These are phyloP conservation scores for Zalophus californianus DNA, from an alignment of 2,797 vertebrate species.

Conservation along the genomic window DNA sequence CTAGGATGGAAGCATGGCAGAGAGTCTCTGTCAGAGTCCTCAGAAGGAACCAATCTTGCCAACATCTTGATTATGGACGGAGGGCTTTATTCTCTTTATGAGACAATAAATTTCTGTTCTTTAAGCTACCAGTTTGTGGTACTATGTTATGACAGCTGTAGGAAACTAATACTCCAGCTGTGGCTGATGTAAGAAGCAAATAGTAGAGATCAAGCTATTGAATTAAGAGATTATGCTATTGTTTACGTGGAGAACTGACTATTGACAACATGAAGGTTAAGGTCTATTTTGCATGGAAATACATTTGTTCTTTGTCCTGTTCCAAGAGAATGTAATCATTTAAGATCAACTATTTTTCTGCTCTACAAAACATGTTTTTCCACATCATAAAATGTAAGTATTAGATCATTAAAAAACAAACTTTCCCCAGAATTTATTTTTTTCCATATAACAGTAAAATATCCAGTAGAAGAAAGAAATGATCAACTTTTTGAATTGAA, in stretches of 20 bases:
- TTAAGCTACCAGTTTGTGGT: background rate
- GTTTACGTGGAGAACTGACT: slow-evolving; percentile 12
- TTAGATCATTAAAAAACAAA: background rate
- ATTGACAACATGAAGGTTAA: background rate
- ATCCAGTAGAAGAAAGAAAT: background rate
- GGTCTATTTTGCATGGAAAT: background rate
- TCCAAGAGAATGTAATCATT: slow-evolving; percentile 1
- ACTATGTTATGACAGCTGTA: background rate
- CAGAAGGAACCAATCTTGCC: background rate
- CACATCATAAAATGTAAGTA: slow-evolving; percentile 30
- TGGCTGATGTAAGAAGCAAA: background rate
- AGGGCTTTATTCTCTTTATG: background rate
- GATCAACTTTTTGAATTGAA: background rate
- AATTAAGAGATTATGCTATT: background rate
- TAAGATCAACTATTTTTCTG: background rate
- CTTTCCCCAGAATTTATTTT: background rate
- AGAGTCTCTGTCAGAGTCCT: background rate
- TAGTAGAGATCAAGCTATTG: background rate
- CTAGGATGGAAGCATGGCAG: background rate
- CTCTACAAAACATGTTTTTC: slow-evolving; percentile 11
- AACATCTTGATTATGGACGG: background rate
- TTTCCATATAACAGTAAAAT: slow-evolving; percentile 44
- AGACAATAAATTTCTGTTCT: background rate
- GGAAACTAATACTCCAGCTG: background rate
- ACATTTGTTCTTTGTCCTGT: background rate